Percentiles rank a stretch among this genome's conserved stretches.
These are phyloP conservation scores for Apteryx owenii DNA, from an alignment of 2,113 vertebrate genomes.

Conservation along the genomic window DNA sequence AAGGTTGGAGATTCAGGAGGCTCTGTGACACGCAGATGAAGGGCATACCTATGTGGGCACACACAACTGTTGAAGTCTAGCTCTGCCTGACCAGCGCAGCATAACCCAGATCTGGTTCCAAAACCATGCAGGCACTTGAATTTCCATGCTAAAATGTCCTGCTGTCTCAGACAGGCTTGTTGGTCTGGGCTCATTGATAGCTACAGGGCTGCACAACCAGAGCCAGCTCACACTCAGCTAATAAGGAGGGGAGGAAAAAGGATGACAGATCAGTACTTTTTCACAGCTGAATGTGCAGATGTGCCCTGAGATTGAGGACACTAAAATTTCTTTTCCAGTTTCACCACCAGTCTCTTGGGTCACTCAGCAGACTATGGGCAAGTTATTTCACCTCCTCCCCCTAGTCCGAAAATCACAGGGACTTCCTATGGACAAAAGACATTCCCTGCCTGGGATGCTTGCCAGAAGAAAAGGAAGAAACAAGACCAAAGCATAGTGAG, in stretches of 20 bases:
- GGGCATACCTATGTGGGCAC: fast-evolving
- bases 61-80: background rate
- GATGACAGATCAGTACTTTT: background rate
- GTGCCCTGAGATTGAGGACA: background rate
- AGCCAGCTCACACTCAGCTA: background rate
- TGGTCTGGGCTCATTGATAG: background rate
- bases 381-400: background rate
- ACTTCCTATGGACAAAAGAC: background rate
- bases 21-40: background rate
- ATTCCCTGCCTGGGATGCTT: background rate
- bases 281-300: background rate
- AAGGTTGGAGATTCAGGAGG: background rate
- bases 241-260: background rate
- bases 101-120: background rate
- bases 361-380: background rate
- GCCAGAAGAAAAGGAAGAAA: background rate
- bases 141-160: background rate
- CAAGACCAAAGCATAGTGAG: background rate
- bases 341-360: background rate
- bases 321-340: background rate
- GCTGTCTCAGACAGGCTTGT: background rate
- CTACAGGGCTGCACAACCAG: background rate
- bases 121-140: background rate
- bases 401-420: fast-evolving
- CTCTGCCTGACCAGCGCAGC: background rate